Base-by-base conservation (phyloP, 30 jellyfish, hydroid and myxozoan genomes). In the Nemopilema nomurai region DNA sequence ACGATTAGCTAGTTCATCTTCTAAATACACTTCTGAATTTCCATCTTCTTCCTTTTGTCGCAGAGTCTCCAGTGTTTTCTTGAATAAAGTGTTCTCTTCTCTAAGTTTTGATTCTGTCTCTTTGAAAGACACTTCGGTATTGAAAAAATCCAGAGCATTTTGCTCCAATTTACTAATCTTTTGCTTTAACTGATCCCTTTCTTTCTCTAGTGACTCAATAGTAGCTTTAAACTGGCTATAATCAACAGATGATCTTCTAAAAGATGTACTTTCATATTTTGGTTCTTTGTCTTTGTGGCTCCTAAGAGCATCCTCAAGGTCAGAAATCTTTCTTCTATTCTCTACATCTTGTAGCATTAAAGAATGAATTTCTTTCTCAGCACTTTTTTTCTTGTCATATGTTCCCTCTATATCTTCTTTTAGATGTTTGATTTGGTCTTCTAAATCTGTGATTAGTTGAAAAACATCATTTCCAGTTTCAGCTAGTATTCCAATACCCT, bases 281-380 rank as follows among this genome's bases (percentile, higher is more conserved):
- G 29, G 29, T 49, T 49, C 74, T 1, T 49, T 29, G 17, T 51
- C 51, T 18, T 69, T 6, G 26, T 63, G 49, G 33, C 62, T 33
- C 28, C 87, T 78, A 16, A 78, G 29, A 3, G 28, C 32, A 28
- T 24, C 69, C 18, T 78, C 64, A 18, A 78, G 71, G 17, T 78
- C 27, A 1, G 77, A 51, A 27, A 78, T 78, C 51, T 67, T 64
- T 30, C 65, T 67, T 23, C 78, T 57, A 62, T 63, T 67, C 62
- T 63, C 87, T 25, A 78, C 29, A 41, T 78, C 41, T 33, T 78
- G 41, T 19, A 67, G 28, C 68, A 64, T 78, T 78, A 67, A 31
- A 26, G 66, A 7, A 25, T 24, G 30, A 16, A 21, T n/a, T 27
- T 78, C 87, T 18, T 28, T 64, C 28, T 78, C 87, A 21, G 28